Base-by-base conservation (phyloP, 2,113 vertebrate genomes). In the Clarias macrocephalus region DNA sequence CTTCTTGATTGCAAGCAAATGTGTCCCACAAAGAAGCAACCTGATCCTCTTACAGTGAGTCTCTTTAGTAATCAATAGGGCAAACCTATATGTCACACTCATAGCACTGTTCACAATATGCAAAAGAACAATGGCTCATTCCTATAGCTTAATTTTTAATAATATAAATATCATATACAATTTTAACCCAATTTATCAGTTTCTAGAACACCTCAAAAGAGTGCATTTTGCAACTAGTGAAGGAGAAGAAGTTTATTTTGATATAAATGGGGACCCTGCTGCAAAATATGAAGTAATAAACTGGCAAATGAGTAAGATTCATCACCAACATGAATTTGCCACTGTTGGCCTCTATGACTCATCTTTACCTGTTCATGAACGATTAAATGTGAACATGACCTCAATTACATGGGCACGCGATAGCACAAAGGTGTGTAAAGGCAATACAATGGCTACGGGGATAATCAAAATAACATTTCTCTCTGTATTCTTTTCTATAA, bases 31-130 rank as follows among this genome's bases (percentile, higher is more conserved):
- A 48, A 8, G 48, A 48, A 48, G 48, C 48, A 48, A 48, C 48
- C 48, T 48, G 48, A 48, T 48, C 48, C 48, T 48, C 48, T 48
- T 48, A 48, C 48, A 48, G 48, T 48, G 48, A 48, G 48, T 33
- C 13, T 37, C 9, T 48, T 82, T 37, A 1, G 48, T 7, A n/a
- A n/a, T 25, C 48, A 33, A 18, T 30, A 30, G 13, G 19, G 11
- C 28, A 93, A 82, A 95, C 94, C 23, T n/a, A 0, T 48, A 25
- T 63, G 23, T 23, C 37, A 25, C 33, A 56, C 12, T 18, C 75
- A 28, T 4, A 75, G 1, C 23, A 56, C 5, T n/a, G 13, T 76
- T 56, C 2, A 15, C 15, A 79, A n/a, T n/a, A 54, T 28, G 25
- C 25, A 79, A n/a, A 37, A 63, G 1, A 7, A 23, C 25, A 42